These are phyloP conservation scores for Drosophila kanapiae DNA, from an alignment of 1,140 invertebrate genomes.

Conservation along the genomic window DNA sequence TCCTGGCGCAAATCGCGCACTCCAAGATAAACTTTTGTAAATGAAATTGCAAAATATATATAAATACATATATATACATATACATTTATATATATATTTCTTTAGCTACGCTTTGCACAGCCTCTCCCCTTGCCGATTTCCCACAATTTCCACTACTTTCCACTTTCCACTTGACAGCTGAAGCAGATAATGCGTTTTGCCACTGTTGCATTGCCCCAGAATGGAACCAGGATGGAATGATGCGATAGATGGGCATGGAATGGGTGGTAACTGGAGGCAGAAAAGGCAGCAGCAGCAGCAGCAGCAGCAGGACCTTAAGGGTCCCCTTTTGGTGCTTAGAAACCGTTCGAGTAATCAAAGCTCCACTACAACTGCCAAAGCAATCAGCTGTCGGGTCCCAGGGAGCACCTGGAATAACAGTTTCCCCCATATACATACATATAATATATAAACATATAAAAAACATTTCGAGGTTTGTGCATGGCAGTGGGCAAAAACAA, in stretches of 20 bases:
- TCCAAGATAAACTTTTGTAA: constrained; percentile 81
- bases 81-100: constrained; percentile 61
- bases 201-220: constrained; percentile 66
- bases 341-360: constrained; percentile 80
- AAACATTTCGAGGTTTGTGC: not conserved
- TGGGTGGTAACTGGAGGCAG: not conserved
- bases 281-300: not conserved
- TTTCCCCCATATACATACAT: constrained; percentile 12
- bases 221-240: constrained; percentile 4
- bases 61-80: constrained; percentile 41
- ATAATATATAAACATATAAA: not conserved
- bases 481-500: constrained; percentile 60
- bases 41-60: constrained; percentile 77
- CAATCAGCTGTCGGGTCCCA: constrained; percentile 48
- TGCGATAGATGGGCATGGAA: constrained; percentile 1
- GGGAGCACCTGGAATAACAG: constrained; percentile 68
- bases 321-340: constrained; percentile 67
- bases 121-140: constrained; percentile 13
- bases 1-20: constrained; percentile 61
- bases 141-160: constrained; percentile 20
- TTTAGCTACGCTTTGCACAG: constrained; percentile 10
- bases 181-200: constrained; percentile 82
- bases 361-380: constrained; percentile 62
- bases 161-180: constrained; percentile 69
- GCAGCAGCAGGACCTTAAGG: not conserved